Evolutionary conservation across 2,113 vertebrate genomes (phyloP), one percentile per base, ranked within the genome.

Genomic region (Nematolebias whitei): DNA sequence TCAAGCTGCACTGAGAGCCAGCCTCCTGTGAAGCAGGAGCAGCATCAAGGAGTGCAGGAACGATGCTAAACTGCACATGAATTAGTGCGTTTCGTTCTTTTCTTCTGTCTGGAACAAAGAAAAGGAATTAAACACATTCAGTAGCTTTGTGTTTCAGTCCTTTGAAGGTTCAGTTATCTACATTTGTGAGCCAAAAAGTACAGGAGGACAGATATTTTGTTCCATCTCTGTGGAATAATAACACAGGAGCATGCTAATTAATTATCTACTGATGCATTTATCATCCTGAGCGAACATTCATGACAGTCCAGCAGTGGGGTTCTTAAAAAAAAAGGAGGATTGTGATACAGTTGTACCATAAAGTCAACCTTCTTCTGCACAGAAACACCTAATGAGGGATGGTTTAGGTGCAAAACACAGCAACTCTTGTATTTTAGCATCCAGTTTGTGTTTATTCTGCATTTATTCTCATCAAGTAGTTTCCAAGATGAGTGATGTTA

Each of bases 221-320:
- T 77, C 18, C 20, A 63, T 59, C 62, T 68, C 82, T 83, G 84
- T 57, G 68, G 63, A 53, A 68, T 19, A 86, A 88, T 87, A 88
- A 83, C 59, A 13, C 70, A 1, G 58, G 60, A 59, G 56, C 26
- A 18, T 1, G 43, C 73, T 84, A 85, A 86, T 88, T 85, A 87
- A 87, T 86, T 63, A 86, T 65, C 78, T 20, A 35, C 26, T 57
- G 63, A 61, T 73, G 74, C 71, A 23, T 76, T 82, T 85, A 74
- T 71, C 40, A 20, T 66, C 55, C 22, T 15, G 26, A 11, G 44
- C 15, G 59, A 59, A 43, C 60, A 16, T 74, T 60, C 41, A 54
- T 60, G 73, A 70, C 70, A 70, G 63, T 58, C 53, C 58, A 47
- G 41, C 51, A 9, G n/a, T 15, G 32, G 50, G 63, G n/a, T n/a